Evolutionary conservation across 2,113 vertebrate species (phyloP).

Genomic region (Dicentrarchus labrax): DNA sequence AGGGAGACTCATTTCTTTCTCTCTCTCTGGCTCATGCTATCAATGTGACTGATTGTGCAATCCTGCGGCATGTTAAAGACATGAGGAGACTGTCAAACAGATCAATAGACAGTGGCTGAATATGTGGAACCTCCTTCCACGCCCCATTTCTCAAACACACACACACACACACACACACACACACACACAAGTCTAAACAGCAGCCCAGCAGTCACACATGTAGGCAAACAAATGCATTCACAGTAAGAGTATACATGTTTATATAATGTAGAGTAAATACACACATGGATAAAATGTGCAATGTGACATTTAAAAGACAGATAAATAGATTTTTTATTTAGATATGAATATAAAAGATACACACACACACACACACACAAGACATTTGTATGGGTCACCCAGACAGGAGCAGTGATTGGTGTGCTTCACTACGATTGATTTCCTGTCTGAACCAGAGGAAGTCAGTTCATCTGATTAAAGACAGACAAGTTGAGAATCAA

Average conservation of each 20-base stretch:
- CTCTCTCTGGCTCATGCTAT: slow-evolving; percentile 52
- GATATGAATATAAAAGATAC: background rate
- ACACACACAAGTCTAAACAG: background rate
- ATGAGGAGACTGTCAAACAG: slow-evolving; percentile 81
- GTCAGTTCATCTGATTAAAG: slow-evolving; percentile 70
- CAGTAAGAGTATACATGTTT: background rate
- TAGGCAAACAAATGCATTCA: background rate
- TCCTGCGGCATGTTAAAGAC: slow-evolving; percentile 73
- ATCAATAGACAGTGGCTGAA: slow-evolving; percentile 74
- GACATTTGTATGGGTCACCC: slow-evolving; percentile 19
- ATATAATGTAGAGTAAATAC: background rate
- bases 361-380: background rate
- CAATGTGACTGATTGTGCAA: slow-evolving; percentile 80
- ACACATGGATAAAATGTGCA: background rate
- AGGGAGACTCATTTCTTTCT: slow-evolving; percentile 24
- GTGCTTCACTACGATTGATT: slow-evolving; percentile 59
- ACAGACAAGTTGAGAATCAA: slow-evolving; percentile 69
- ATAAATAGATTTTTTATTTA: background rate
- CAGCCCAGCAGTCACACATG: background rate
- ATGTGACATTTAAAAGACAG: background rate
- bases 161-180: background rate
- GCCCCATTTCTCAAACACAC: background rate
- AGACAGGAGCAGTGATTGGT: slow-evolving; percentile 38
- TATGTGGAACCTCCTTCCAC: slow-evolving; percentile 32
- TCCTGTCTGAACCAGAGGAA: slow-evolving; percentile 60